Percentiles rank a stretch among this genome's conserved stretches.
Evolutionary conservation across 2,888 invertebrate species (phyloP).

Genomic region (Perdita meconis): DNA sequence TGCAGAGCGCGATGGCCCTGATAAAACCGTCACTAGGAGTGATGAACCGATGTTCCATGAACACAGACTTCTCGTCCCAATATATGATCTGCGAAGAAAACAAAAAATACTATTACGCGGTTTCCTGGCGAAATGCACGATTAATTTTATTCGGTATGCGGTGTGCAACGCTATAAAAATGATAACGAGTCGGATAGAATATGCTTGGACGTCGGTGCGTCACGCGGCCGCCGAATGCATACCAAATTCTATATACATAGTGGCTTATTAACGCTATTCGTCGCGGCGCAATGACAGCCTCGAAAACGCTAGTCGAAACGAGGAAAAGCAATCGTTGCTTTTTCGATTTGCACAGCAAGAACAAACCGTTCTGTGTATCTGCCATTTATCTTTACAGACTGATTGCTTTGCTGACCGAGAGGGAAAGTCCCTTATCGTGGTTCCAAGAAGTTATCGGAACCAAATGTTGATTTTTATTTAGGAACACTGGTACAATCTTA

Average conservation of each 20-base stretch:
- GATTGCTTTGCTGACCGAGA: neutral
- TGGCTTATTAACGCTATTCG: neutral
- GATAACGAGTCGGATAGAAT: constrained; percentile 24
- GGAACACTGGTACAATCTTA: neutral
- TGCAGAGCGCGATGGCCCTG: constrained; percentile 85
- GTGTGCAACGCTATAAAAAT: constrained; percentile 25
- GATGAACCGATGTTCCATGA: constrained; percentile 93
- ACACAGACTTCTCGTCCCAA: constrained; percentile 93
- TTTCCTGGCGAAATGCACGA: neutral
- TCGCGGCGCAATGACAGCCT: no score
- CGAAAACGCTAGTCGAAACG: neutral
- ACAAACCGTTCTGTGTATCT: neutral
- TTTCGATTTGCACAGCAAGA: neutral
- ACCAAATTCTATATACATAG: constrained; percentile 54
- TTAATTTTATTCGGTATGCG: constrained; percentile 17
- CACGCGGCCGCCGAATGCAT: constrained; percentile 35
- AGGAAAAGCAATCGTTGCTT: neutral
- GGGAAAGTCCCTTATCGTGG: constrained; percentile 1
- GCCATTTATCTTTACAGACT: neutral
- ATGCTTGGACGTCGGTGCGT: constrained; percentile 40
- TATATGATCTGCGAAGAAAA: constrained; percentile 88
- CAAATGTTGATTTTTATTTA: constrained; percentile 21
- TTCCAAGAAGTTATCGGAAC: constrained; percentile 23
- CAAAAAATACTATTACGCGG: neutral
- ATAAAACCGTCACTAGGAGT: constrained; percentile 90